Conservation (phyloP, 2,888 invertebrate genomes). For the Lochmaea crataegi region DNA sequence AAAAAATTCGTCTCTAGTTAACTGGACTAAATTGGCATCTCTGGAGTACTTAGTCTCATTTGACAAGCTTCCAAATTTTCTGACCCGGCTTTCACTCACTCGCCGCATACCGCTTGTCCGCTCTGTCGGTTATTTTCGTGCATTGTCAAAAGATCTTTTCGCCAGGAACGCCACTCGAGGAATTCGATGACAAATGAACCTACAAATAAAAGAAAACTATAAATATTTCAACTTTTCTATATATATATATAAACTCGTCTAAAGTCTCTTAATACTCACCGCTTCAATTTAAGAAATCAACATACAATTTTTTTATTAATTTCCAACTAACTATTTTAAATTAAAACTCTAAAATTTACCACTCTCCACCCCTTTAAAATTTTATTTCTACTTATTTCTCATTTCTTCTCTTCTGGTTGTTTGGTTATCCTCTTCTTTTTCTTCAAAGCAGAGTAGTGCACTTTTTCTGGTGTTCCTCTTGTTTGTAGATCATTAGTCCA, state of each 20-base stretch:
- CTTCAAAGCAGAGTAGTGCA: too few species aligned
- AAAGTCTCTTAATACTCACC: too few species aligned
- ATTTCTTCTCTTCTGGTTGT: too few species aligned
- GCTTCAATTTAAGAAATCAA: too few species aligned
- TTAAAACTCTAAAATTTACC: too few species aligned
- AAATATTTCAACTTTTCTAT: not conserved
- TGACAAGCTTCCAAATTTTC: conserved; percentile 63
- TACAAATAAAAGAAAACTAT: not conserved
- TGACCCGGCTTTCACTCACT: conserved; percentile 62
- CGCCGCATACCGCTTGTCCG: conserved; percentile 59
- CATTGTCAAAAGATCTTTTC: conserved; percentile 34
- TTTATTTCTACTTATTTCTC: too few species aligned
- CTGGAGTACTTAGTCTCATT: conserved; percentile 61
- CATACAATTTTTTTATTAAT: too few species aligned
- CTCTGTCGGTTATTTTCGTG: conserved; percentile 57
- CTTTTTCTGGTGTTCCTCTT: too few species aligned
- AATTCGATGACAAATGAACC: conserved; percentile 28
- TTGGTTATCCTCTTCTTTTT: too few species aligned
- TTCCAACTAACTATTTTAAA: too few species aligned
- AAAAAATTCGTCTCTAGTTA: not conserved
- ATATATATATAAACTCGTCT: not conserved
- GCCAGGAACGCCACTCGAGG: conserved; percentile 5
- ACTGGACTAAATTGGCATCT: conserved; percentile 42
- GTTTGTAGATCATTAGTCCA: too few species aligned
- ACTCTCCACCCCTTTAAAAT: too few species aligned